A percentile compares a stretch with the other conserved stretches of the same genome.
Evolutionary conservation across 2,888 invertebrate genomes (phyloP).

Genomic region (Ophion ventricosus): DNA sequence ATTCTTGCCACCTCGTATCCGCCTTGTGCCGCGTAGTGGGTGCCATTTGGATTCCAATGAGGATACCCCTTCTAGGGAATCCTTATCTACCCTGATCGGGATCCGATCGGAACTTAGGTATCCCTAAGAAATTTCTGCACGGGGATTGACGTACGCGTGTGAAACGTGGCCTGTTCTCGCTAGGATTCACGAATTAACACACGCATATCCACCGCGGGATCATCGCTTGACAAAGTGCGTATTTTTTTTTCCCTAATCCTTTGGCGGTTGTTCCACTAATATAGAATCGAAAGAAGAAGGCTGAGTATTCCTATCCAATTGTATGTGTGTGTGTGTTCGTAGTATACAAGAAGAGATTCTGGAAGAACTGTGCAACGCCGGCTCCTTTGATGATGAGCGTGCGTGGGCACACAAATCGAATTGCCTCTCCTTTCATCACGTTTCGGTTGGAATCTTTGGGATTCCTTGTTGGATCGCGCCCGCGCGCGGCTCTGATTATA

Average conservation of each 20-base stretch:
- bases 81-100: too few species aligned
- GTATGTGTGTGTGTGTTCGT: constrained; percentile 4
- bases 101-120: too few species aligned
- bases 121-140: too few species aligned
- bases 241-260: constrained; percentile 73
- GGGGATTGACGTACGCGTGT: background rate
- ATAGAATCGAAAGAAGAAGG: constrained; percentile 8
- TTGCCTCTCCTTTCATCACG: constrained; percentile 81
- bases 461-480: constrained; percentile 60
- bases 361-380: constrained; percentile 68
- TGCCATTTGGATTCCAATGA: too few species aligned
- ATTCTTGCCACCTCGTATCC: too few species aligned
- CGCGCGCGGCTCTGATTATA: constrained; percentile 77
- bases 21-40: too few species aligned
- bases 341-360: constrained; percentile 22
- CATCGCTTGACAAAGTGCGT: constrained; percentile 70
- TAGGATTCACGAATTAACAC: constrained; percentile 67
- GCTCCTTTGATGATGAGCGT: constrained; percentile 80
- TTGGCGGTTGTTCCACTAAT: constrained; percentile 66
- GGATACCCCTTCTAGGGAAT: too few species aligned
- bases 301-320: background rate
- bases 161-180: constrained; percentile 6
- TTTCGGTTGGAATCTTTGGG: constrained; percentile 74
- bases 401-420: constrained; percentile 81
- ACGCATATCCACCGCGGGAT: constrained; percentile 65